Base-by-base conservation (phyloP, 2,113 vertebrate genomes). In the Protobothrops mucrosquamatus region DNA sequence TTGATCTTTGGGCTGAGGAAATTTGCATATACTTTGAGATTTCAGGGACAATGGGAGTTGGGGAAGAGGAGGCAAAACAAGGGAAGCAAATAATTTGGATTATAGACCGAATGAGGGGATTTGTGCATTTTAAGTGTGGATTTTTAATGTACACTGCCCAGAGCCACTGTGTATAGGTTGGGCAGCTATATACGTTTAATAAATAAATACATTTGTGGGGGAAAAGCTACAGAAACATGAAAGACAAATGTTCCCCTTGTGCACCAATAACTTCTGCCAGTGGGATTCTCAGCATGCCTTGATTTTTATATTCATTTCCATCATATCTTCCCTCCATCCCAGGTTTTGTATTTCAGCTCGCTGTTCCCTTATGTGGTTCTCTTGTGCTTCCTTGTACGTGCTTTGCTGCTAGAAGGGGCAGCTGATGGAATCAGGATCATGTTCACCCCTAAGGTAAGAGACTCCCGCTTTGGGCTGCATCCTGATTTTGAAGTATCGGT, bases 271-370 rank as follows among this genome's bases (percentile, higher is more conserved):
- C 5, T 1, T 8, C n/a, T 39, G 15, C 15, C n/a, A 39, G 34
- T 0, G 1, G 22, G 34, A 81, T 81, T 81, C 18, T 81, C 18
- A 7, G 18, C 74, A 22, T 3, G 34, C 43, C 43, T 46, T 91
- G 39, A 14, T 59, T 39, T 54, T 92, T 87, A 14, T 23, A 9
- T 29, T 29, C 6, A 52, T 51, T 15, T 51, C 10, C 12, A 22
- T 29, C 5, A 0, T 48, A 87, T 6, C 26, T 29, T 89, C 90
- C 26, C 43, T 26, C 39, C 2, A 0, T 69, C 22, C 48, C 85
- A 97, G 97, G 97, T 98, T 94, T 97, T 98, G 97, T 98, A 98
- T 91, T 97, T 97, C 96, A 98, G 97, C 85, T 98, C 98, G 43
- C 93, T 98, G 91, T 97, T 98, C 89, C 97, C 98, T 1, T 98